phyloP scores from a whole-genome alignment of 1,140 invertebrate genomes.

The Procambarus clarkii region DNA sequence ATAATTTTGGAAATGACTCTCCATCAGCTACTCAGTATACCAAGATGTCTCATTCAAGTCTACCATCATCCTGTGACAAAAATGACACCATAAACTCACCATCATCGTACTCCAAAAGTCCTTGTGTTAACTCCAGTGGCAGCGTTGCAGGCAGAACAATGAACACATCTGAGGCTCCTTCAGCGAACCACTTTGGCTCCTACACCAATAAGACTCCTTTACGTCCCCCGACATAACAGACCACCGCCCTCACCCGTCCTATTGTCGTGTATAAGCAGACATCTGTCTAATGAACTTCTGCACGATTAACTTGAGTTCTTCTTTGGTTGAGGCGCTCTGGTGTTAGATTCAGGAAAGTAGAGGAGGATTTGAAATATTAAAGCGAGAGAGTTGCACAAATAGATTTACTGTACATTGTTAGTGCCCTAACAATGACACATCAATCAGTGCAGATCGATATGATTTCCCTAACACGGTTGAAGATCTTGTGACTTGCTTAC shows the following conservation, averaged over 20 bases:
- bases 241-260: slow-evolving; percentile 52
- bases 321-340: slow-evolving; percentile 49
- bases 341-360: not conserved
- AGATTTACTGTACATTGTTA: not conserved
- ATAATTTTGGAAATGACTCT: slow-evolving; percentile 21
- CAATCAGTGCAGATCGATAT: not conserved
- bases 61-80: not conserved
- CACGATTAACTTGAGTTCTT: slow-evolving; percentile 20
- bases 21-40: not conserved
- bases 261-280: slow-evolving; percentile 52
- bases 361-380: not conserved
- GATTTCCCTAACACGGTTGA: not conserved
- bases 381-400: not conserved
- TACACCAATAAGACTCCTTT: not conserved
- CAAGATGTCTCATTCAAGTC: not conserved
- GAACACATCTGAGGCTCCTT: not conserved
- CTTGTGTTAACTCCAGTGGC: slow-evolving; percentile 20
- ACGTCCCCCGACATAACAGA: slow-evolving; percentile 39
- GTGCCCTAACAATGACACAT: not conserved
- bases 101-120: not conserved
- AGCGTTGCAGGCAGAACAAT: not conserved
- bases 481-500: not conserved
- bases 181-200: not conserved
- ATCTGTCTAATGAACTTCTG: slow-evolving; percentile 23
- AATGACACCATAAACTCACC: not conserved